These are phyloP conservation scores for Eilema griseolum DNA, from an alignment of 2,888 invertebrate genomes.

Conservation along the genomic window DNA sequence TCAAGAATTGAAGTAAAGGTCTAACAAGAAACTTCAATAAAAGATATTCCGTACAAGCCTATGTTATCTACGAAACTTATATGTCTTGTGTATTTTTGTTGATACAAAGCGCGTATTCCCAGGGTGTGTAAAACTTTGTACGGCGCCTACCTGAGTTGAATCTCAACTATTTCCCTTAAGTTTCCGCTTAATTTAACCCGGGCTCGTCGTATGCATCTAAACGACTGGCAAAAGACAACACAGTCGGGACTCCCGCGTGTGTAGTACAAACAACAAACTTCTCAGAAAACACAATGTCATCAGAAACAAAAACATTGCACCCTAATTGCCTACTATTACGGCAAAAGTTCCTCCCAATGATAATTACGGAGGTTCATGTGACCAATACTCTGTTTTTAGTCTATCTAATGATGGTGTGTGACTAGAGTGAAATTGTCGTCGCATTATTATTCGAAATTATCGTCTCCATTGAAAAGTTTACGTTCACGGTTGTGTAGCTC, in stretches of 20 bases:
- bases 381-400: slow-evolving; percentile 46
- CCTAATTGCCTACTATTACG: slow-evolving; percentile 75
- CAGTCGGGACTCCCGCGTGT: slow-evolving; percentile 76
- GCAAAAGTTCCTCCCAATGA: slow-evolving; percentile 64
- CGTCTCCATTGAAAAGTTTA: neutral
- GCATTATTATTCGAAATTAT: neutral
- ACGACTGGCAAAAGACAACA: slow-evolving; percentile 59
- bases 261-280: slow-evolving; percentile 73
- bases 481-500: neutral
- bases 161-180: slow-evolving; percentile 81
- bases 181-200: slow-evolving; percentile 85
- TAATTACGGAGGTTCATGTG: slow-evolving; percentile 57
- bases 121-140: slow-evolving; percentile 48
- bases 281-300: slow-evolving; percentile 81
- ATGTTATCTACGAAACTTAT: slow-evolving; percentile 8
- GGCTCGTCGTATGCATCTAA: slow-evolving; percentile 78
- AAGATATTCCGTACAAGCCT: slow-evolving; percentile 1
- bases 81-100: slow-evolving; percentile 20
- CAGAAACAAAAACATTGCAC: slow-evolving; percentile 73
- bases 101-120: slow-evolving; percentile 28
- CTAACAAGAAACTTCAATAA: neutral
- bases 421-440: slow-evolving; percentile 34
- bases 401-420: slow-evolving; percentile 41
- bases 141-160: slow-evolving; percentile 73
- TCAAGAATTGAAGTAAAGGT: neutral